Evolutionary conservation across 2,888 invertebrate species (phyloP).

Genomic region (Pyrgus malvae): DNA sequence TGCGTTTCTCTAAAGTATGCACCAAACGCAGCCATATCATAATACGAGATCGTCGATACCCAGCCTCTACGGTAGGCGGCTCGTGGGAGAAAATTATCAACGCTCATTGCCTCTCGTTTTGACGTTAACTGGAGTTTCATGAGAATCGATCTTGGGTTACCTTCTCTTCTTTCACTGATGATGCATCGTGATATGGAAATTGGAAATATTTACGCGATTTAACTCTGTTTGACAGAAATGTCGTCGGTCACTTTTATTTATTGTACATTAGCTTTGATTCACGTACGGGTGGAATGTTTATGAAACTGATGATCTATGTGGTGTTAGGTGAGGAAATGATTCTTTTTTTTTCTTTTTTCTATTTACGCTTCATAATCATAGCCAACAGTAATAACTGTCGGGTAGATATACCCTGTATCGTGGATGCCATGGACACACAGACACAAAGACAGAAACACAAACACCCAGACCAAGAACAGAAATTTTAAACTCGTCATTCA

Average conservation of each 20-base stretch:
- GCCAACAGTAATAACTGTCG: too few relatives aligned
- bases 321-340: neutral
- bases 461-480: too few relatives aligned
- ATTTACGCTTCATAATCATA: too few relatives aligned
- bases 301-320: neutral
- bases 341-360: neutral
- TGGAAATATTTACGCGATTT: slow-evolving; percentile 7
- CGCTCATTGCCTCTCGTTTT: slow-evolving; percentile 40
- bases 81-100: slow-evolving; percentile 32
- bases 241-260: slow-evolving; percentile 13
- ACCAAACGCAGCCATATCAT: slow-evolving; percentile 16
- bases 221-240: slow-evolving; percentile 6
- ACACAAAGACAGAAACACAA: too few relatives aligned
- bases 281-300: slow-evolving; percentile 6
- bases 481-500: too few relatives aligned
- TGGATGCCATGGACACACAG: too few relatives aligned
- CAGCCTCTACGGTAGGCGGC: slow-evolving; percentile 22
- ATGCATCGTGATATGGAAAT: slow-evolving; percentile 5
- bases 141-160: slow-evolving; percentile 60
- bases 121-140: slow-evolving; percentile 60
- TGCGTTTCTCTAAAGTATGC: too few relatives aligned
- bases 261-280: slow-evolving; percentile 13
- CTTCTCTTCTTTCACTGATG: slow-evolving; percentile 9
- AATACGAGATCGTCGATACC: slow-evolving; percentile 22
- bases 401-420: too few relatives aligned